Evolutionary conservation across 2,797 vertebrate species (phyloP).

Genomic region (Steatocranus sp.): DNA sequence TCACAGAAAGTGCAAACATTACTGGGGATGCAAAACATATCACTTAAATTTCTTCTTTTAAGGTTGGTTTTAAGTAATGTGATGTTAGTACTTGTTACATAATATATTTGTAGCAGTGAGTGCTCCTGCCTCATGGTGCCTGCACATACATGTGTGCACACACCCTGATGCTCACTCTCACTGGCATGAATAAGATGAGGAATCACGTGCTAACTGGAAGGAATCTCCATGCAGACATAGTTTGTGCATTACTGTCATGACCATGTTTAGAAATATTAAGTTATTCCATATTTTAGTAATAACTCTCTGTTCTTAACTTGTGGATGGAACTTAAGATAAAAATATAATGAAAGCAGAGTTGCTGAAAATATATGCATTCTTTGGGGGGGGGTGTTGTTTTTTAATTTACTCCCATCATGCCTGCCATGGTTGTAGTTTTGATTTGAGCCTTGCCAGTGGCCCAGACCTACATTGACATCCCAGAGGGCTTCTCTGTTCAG

Average conservation of each 20-base stretch:
- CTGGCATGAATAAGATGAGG: not conserved
- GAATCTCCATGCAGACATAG: not conserved
- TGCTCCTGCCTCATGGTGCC: not conserved
- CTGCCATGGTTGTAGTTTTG: not conserved
- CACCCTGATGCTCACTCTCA: not conserved
- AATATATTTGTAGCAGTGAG: not conserved
- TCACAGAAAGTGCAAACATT: not conserved
- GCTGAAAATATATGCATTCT: not conserved
- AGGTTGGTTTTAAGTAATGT: not conserved
- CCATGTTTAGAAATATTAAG: not conserved
- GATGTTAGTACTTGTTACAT: not conserved
- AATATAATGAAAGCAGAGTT: not conserved
- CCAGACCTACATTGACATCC: constrained; percentile 33
- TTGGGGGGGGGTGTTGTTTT: no score
- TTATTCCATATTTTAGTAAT: not conserved
- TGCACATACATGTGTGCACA: not conserved
- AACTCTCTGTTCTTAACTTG: not conserved
- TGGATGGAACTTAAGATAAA: not conserved
- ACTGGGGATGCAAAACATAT: not conserved
- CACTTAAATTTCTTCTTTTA: not conserved
- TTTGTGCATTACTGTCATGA: not conserved
- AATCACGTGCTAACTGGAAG: fast-evolving
- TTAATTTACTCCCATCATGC: not conserved
- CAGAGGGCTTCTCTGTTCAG: not conserved
- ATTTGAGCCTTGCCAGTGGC: constrained; percentile 24